Evolutionary conservation across 2,888 invertebrate species (phyloP), one percentile per base, ranked within the genome.

Genomic region (Macrosiphum euphorbiae): DNA sequence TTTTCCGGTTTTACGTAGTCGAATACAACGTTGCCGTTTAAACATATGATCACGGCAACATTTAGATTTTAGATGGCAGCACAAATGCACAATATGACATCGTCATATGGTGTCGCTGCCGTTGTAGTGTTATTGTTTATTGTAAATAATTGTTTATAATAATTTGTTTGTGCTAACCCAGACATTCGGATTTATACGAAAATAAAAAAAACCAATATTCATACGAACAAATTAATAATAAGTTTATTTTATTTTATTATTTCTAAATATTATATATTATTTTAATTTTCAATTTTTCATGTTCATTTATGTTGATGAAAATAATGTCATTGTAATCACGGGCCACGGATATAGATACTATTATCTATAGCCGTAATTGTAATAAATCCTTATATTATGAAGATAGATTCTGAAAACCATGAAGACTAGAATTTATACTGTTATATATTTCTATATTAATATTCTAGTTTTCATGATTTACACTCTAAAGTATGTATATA

Each of bases 11-110:
- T 85, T 90, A 90, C 90, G 90, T 94, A 90, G 86, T 90, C n/a
- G 10, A 41, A 44, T 58, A 61, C 94, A 20, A 90, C 90, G 90
- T 94, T 94, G 94, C 61, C 94, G 20, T 90, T 94, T 90, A 47
- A 94, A 94, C 94, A 94, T 94, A 94, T 94, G 94, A 35, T 7
- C 26, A 24, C 35, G 2, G 28, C 41, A 5, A 50, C 50, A 35
- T 44, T 89, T 93, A 94, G 94, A 94, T 47, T 44, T 89, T 93
- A 90, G 94, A 94, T 94, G 52, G 89, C 94, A 94, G 89, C 93
- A 93, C 93, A 55, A 55, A 52, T 52, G 52, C 52, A 52, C 52
- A 55, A 55, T 55, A 2, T 35, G 35, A 78, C 44, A 58, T 85
- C 24, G 88, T 88, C 11, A 47, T 47, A 47, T 47, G 47, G 20